Conservation (phyloP, 2,888 invertebrate genomes). For the Ophion obscuratus region DNA sequence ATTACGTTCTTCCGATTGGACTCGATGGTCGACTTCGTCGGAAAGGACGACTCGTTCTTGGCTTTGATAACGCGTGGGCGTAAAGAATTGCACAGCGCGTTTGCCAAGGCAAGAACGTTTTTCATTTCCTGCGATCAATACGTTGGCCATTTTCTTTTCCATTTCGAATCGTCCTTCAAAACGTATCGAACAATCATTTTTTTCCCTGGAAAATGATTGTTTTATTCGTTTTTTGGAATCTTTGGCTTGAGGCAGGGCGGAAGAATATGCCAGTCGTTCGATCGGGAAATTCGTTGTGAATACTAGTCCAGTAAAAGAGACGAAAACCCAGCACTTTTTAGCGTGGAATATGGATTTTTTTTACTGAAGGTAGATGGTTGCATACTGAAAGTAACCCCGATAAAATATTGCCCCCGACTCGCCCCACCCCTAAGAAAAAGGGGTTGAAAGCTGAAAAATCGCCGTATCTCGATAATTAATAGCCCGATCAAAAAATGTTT, state of each 20-base stretch:
- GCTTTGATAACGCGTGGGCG: slow-evolving; percentile 55
- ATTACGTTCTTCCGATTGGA: slow-evolving; percentile 62
- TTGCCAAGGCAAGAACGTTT: slow-evolving; percentile 11
- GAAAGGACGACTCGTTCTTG: slow-evolving; percentile 25
- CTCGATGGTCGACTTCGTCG: slow-evolving; percentile 30
- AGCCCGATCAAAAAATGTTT: too few relatives aligned
- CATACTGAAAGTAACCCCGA: too few relatives aligned
- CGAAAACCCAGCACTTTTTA: too few relatives aligned
- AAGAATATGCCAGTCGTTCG: not conserved
- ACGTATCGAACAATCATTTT: not conserved
- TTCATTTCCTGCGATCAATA: not conserved
- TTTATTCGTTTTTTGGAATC: not conserved
- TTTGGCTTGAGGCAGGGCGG: not conserved
- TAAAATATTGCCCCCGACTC: too few relatives aligned
- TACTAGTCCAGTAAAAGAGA: not conserved
- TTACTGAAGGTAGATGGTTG: too few relatives aligned
- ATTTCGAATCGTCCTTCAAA: not conserved
- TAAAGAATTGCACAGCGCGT: slow-evolving; percentile 45
- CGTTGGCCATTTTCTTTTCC: not conserved
- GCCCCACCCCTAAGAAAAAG: too few relatives aligned
- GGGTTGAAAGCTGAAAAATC: too few relatives aligned
- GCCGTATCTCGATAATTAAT: too few relatives aligned
- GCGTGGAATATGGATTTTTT: too few relatives aligned
- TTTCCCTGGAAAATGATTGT: not conserved
- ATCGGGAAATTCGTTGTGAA: not conserved